Percentiles rank a stretch among this genome's conserved stretches.
Evolutionary conservation across 1,140 invertebrate species (phyloP).

Genomic region (Rhizoglyphus robini): DNA sequence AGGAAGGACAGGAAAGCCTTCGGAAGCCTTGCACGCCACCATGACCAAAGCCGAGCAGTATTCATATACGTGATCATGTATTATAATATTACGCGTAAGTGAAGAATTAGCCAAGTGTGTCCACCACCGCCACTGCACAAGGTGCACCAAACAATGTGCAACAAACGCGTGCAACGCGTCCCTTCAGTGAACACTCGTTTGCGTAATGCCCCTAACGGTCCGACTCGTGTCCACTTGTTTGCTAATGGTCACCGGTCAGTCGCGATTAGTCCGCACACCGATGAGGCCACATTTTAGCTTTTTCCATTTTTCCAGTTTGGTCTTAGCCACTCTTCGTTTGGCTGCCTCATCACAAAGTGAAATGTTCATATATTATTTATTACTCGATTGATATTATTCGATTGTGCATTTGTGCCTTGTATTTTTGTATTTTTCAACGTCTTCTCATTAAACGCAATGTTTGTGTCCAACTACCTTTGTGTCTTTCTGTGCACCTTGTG

Average conservation of each 20-base stretch:
- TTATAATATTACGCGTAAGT: neutral
- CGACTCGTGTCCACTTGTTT: no score
- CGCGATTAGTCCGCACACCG: neutral
- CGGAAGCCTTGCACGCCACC: neutral
- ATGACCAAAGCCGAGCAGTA: slow-evolving; percentile 3
- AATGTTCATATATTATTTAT: no score
- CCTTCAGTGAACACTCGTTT: neutral
- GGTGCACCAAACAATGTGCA: neutral
- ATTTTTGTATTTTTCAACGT: no score
- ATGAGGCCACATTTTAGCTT: neutral
- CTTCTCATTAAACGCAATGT: no score
- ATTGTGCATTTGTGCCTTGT: no score
- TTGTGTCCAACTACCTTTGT: no score
- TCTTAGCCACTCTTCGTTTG: no score
- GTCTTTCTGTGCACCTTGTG: no score
- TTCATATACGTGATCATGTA: neutral
- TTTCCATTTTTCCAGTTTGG: no score
- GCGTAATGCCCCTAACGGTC: neutral
- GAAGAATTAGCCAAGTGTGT: neutral
- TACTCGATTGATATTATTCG: no score
- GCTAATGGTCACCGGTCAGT: slow-evolving; percentile 9
- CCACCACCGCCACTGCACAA: neutral
- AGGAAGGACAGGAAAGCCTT: no score
- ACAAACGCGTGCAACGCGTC: neutral
- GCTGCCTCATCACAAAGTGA: no score